Evolutionary conservation across 2,113 vertebrate species (phyloP).

Genomic region (Terrapene triunguis): DNA sequence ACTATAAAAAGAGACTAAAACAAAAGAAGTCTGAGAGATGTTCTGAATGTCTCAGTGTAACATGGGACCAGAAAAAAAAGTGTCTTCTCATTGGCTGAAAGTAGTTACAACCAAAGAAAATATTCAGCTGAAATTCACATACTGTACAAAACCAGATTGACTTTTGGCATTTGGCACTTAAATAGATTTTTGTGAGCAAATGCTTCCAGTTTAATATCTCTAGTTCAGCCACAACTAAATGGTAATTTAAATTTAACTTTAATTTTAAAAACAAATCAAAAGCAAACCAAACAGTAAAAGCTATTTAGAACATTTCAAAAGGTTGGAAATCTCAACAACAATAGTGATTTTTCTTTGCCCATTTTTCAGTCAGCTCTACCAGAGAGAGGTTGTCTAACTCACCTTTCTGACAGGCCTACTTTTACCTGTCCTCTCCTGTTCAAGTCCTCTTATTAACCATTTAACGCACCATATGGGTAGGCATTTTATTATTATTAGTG

Average conservation of each 20-base stretch:
- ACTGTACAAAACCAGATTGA: neutral
- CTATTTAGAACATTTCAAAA: neutral
- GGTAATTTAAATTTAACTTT: neutral
- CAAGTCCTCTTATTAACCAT: neutral
- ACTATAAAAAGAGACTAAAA: constrained; percentile 61
- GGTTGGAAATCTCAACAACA: neutral
- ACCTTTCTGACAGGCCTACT: neutral
- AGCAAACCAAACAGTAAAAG: neutral
- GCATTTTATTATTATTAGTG: neutral
- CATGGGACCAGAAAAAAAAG: neutral
- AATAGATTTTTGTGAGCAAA: neutral
- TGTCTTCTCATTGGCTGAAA: neutral
- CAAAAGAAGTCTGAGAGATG: constrained; percentile 63
- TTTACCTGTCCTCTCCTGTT: neutral
- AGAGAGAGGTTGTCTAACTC: neutral
- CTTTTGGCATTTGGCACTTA: neutral
- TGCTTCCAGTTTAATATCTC: neutral
- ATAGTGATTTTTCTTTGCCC: neutral
- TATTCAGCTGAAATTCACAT: neutral
- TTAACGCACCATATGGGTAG: neutral
- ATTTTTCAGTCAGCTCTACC: neutral
- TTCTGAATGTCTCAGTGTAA: constrained; percentile 51
- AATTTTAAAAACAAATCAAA: neutral
- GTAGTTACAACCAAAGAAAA: neutral
- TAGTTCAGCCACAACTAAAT: accelerated